Evolutionary conservation across 2,113 vertebrate genomes (phyloP).

Genomic region (Vulpes vulpes): DNA sequence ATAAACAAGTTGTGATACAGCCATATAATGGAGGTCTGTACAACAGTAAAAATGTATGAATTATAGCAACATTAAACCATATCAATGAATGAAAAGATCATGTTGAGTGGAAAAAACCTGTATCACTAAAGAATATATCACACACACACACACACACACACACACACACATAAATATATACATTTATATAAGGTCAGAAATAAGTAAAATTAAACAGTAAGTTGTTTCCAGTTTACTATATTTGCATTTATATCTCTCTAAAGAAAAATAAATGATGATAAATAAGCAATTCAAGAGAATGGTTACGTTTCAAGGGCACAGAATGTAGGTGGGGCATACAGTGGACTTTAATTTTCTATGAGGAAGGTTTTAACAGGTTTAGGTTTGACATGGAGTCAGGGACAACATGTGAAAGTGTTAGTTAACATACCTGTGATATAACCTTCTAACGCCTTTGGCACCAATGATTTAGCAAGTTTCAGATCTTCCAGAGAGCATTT

Average conservation of each 20-base stretch:
- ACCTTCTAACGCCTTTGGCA: conserved; percentile 92
- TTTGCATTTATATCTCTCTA: not conserved
- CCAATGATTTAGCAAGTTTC: conserved; percentile 90
- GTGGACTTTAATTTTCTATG: not conserved
- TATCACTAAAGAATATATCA: not conserved
- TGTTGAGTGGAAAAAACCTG: not conserved
- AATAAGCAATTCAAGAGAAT: not conserved
- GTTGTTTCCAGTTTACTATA: not conserved
- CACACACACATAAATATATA: too few species aligned
- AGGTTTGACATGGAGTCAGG: not conserved
- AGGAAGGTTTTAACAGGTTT: conserved; percentile 50
- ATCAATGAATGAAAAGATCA: not conserved
- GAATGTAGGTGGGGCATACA: accelerated
- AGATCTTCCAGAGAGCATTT: conserved; percentile 91
- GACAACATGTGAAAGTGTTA: not conserved
- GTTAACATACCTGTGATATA: conserved; percentile 90
- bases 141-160: too few species aligned
- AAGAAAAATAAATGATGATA: not conserved
- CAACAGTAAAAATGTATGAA: not conserved
- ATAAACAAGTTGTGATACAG: not conserved
- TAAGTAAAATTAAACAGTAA: not conserved
- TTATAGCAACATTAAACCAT: not conserved
- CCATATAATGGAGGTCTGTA: not conserved
- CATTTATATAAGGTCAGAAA: not conserved
- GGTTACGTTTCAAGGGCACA: not conserved